These are phyloP conservation scores for Rutpela maculata DNA, from an alignment of 2,888 invertebrate species.

Conservation along the genomic window DNA sequence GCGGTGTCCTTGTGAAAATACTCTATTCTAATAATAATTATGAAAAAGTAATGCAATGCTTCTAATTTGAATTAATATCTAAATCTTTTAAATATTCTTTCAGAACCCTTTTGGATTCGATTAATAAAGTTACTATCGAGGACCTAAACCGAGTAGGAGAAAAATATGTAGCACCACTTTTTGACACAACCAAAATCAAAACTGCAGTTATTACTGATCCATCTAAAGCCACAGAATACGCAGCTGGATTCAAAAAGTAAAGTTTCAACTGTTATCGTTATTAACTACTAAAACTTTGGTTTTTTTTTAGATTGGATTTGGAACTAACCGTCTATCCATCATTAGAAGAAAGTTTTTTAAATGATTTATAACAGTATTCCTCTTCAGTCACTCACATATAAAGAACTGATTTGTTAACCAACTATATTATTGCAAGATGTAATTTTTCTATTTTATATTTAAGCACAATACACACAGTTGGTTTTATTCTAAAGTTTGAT, in stretches of 20 bases:
- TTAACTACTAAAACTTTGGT: constrained; percentile 8
- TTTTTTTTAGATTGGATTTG: constrained; percentile 46
- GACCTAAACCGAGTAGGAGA: constrained; percentile 82
- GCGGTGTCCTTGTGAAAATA: no score
- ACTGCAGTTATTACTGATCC: constrained; percentile 88
- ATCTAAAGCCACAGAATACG: constrained; percentile 82
- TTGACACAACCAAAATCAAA: constrained; percentile 78
- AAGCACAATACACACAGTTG: background rate
- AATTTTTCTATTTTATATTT: background rate
- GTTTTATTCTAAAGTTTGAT: background rate
- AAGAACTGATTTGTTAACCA: constrained; percentile 24
- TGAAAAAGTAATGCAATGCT: background rate
- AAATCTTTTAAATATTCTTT: background rate
- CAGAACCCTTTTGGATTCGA: constrained; percentile 80
- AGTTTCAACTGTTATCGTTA: constrained; percentile 10
- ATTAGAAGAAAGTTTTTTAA: constrained; percentile 50
- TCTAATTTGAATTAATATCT: background rate
- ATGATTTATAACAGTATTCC: constrained; percentile 48
- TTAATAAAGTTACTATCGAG: constrained; percentile 80
- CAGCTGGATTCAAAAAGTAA: constrained; percentile 81
- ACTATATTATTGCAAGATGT: background rate
- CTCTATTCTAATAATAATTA: no score
- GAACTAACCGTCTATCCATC: constrained; percentile 49
- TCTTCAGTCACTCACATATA: background rate
- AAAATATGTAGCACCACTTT: constrained; percentile 83